Evolutionary conservation across 1,140 invertebrate species (phyloP).

Genomic region (Aethina tumida): DNA sequence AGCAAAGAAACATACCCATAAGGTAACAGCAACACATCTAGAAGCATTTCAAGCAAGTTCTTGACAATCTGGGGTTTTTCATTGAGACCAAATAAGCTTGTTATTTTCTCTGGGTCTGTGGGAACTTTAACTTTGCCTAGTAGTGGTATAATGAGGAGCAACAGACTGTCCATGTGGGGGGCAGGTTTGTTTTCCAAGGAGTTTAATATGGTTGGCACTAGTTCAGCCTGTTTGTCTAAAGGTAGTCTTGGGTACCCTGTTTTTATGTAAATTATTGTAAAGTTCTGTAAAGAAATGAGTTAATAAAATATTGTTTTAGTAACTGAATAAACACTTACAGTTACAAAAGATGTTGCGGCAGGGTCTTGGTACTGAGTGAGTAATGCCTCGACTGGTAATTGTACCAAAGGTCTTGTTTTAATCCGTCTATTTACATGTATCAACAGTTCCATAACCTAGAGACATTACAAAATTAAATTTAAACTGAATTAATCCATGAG

Average conservation of each 20-base stretch:
- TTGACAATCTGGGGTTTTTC: conserved; percentile 56
- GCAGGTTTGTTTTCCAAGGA: conserved; percentile 71
- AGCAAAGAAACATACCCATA: conserved; percentile 55
- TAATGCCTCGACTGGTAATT: conserved; percentile 78
- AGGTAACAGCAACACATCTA: conserved; percentile 75
- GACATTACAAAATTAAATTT: not conserved
- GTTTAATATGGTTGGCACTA: conserved; percentile 66
- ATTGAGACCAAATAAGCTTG: conserved; percentile 49
- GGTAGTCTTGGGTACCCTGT: conserved; percentile 79
- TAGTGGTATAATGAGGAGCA: conserved; percentile 71
- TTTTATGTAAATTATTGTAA: conserved; percentile 89
- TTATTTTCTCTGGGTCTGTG: conserved; percentile 50
- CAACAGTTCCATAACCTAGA: conserved; percentile 82
- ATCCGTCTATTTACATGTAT: conserved; percentile 86
- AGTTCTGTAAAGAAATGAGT: conserved; percentile 60
- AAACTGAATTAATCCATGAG: conserved; percentile 3
- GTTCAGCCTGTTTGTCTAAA: conserved; percentile 60
- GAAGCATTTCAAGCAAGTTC: conserved; percentile 64
- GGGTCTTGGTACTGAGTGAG: conserved; percentile 74
- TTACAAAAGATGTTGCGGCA: conserved; percentile 68
- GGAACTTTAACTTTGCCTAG: conserved; percentile 62
- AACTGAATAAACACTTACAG: conserved; percentile 45
- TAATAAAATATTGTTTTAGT: conserved; percentile 1
- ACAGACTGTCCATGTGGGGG: conserved; percentile 76
- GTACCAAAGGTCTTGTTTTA: conserved; percentile 72